phyloP scores from a whole-genome alignment of 2,797 vertebrate species.

The Ispidina picta region DNA sequence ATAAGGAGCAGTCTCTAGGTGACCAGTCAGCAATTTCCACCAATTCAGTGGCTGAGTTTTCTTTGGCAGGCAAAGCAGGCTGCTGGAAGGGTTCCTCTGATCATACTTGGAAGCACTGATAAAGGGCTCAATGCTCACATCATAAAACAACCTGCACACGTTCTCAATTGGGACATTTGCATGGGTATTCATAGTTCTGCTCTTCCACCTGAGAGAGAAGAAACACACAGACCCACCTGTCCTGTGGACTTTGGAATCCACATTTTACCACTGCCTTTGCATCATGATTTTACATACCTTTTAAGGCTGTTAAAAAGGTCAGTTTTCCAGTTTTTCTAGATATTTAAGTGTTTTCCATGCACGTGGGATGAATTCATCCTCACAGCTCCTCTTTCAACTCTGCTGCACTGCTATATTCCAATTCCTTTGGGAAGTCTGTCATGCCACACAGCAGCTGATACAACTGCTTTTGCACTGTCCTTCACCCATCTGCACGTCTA shows the following conservation, averaged over 20 bases:
- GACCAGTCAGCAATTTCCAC: constrained; percentile 61
- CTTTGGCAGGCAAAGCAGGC: constrained; percentile 20
- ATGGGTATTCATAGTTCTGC: not conserved
- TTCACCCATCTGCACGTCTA: not conserved
- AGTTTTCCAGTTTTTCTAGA: not conserved
- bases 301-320: not conserved
- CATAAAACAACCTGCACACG: not conserved
- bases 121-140: not conserved
- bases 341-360: not conserved
- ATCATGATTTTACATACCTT: not conserved
- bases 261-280: not conserved
- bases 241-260: not conserved
- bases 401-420: not conserved
- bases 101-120: constrained; percentile 6
- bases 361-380: not conserved
- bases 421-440: not conserved
- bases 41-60: constrained; percentile 42
- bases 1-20: constrained; percentile 38
- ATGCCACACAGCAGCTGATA: not conserved
- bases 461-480: not conserved
- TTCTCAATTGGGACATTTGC: not conserved
- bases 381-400: not conserved
- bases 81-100: constrained; percentile 1
- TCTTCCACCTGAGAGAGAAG: not conserved
- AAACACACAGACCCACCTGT: not conserved